Conservation (phyloP, 2,113 vertebrate species). For the Erythrocebus patas region DNA sequence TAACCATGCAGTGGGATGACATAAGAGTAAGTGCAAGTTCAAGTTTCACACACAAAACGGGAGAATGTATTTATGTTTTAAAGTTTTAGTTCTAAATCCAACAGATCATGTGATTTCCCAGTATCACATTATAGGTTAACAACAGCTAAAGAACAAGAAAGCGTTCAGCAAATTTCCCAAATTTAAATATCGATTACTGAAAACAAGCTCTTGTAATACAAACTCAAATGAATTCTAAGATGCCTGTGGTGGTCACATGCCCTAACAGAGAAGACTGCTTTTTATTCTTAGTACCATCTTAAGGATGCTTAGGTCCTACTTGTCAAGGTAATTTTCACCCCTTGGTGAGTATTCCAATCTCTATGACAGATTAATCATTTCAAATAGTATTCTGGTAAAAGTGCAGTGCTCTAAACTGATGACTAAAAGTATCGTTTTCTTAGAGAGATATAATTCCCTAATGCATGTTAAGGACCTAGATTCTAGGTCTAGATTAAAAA, state of each 20-base stretch:
- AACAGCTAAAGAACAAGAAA: not conserved
- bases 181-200: constrained; percentile 20
- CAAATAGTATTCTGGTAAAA: not conserved
- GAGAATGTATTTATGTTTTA: not conserved
- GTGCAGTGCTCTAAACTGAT: not conserved
- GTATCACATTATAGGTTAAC: not conserved
- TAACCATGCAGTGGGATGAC: not conserved
- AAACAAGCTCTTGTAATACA: constrained; percentile 20
- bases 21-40: not conserved
- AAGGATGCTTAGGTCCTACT: not conserved
- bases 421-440: not conserved
- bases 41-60: not conserved
- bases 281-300: not conserved
- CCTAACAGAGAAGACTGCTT: not conserved
- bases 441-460: not conserved
- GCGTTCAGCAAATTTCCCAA: not conserved
- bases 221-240: not conserved
- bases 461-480: not conserved
- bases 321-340: not conserved
- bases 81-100: constrained; percentile 21
- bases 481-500: not conserved
- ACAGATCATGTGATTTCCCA: not conserved
- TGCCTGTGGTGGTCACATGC: not conserved
- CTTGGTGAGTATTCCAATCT: not conserved
- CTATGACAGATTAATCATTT: constrained; percentile 26